phyloP scores from a whole-genome alignment of 2,797 vertebrate genomes.

The Peromyscus aztecus region DNA sequence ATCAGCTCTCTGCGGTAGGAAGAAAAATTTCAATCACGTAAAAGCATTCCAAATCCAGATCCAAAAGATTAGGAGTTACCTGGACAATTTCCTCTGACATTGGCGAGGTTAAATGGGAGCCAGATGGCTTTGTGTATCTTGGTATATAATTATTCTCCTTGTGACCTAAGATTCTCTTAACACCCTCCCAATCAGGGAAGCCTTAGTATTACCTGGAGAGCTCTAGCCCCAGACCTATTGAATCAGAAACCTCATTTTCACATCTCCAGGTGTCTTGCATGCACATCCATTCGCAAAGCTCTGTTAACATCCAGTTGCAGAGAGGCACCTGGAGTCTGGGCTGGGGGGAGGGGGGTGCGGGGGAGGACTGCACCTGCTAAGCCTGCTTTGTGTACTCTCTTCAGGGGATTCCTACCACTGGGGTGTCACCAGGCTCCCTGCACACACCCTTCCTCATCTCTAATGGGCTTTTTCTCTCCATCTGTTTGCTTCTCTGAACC shows the following conservation, averaged over 20 bases:
- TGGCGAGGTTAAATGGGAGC: not conserved
- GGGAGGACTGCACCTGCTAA: not conserved
- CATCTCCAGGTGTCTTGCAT: not conserved
- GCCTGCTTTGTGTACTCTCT: not conserved
- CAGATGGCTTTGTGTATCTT: not conserved
- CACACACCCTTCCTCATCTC: not conserved
- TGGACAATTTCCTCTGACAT: constrained; percentile 15
- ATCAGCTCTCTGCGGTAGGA: constrained; percentile 21
- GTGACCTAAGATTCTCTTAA: constrained; percentile 29
- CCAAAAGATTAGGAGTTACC: not conserved
- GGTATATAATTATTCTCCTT: constrained; percentile 26
- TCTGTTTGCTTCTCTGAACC: not conserved
- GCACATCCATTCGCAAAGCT: not conserved
- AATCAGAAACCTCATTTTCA: constrained; percentile 45
- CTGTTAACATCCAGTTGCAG: not conserved
- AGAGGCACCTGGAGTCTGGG: not conserved
- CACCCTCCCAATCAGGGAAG: constrained; percentile 32
- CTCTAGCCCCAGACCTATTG: not conserved
- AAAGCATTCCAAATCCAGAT: constrained; percentile 49
- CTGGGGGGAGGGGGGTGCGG: not conserved
- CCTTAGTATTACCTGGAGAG: not conserved
- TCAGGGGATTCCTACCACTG: not conserved
- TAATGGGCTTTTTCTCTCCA: not conserved
- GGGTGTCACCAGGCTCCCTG: not conserved
- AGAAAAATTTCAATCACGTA: not conserved